Evolutionary conservation across 2,888 invertebrate genomes (phyloP), one percentile per base, ranked within the genome.

Genomic region (Latrodectus hesperus): DNA sequence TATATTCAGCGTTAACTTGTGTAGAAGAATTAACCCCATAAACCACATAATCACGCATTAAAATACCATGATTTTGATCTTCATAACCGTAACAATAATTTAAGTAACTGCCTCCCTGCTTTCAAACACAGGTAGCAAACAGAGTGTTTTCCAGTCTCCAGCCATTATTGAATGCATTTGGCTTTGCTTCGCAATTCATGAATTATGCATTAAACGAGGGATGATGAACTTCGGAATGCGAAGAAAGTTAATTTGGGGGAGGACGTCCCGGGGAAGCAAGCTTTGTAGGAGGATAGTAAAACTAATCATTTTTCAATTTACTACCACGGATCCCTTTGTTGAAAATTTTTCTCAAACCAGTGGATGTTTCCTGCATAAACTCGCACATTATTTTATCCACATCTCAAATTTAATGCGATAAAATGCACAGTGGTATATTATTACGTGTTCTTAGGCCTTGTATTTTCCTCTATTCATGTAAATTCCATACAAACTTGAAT

Each of bases 221-320:
- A 83, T 76, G 83, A 84, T 72, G 72, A 77, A 77, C 77, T 70
- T 67, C 53, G 72, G 84, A 83, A 83, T 83, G 70, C 71, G 71
- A 83, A 76, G 65, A 84, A 84, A 84, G 84, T 84, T 84, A 84
- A 84, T 84, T 84, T 84, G 68, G 65, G 17, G 65, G 71, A 22
- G 22, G 67, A 38, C 38, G 38, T 38, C 38, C 38, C 60, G 60
- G 60, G 12, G 60, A 60, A 60, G 60, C 12, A 60, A 60, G 60
- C n/a, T 60, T 60, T 60, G 74, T 51, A 22, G 55, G 60, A 8
- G 74, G 74, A 22, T 52, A 22, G 64, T 38, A 55, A 65, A 75
- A 73, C 84, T 84, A 84, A 84, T 84, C 77, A 84, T 84, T 84
- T 78, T 84, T 84, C 84, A 84, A 84, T 77, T 84, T 73, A n/a